phyloP scores from a whole-genome alignment of 2,797 vertebrate species.

The Anguilla anguilla region DNA sequence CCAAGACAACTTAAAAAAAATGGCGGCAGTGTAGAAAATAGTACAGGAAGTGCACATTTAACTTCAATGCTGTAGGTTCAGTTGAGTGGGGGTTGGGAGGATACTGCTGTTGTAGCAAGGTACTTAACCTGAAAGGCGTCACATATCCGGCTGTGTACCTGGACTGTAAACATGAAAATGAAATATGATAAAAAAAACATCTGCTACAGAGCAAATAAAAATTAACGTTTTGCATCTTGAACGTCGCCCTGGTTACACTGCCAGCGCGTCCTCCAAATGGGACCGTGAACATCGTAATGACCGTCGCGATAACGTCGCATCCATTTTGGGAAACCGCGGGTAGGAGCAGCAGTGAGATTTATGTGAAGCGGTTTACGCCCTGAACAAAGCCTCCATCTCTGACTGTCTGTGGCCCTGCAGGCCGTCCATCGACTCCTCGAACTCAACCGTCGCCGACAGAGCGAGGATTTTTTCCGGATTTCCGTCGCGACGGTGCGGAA shows the following conservation, averaged over 20 bases:
- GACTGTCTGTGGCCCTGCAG: not conserved
- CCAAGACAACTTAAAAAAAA: not conserved
- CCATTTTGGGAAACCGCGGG: not conserved
- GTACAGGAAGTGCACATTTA: not conserved
- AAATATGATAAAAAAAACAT: not conserved
- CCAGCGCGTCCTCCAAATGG: not conserved
- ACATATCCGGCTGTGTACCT: not conserved
- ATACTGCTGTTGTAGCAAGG: not conserved
- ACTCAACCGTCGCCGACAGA: not conserved
- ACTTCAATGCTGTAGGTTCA: not conserved
- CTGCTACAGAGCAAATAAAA: not conserved
- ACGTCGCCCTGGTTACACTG: not conserved
- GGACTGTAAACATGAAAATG: not conserved
- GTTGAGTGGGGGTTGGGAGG: not conserved
- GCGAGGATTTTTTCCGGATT: too few relatives aligned
- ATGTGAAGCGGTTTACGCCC: too few relatives aligned
- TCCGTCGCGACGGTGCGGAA: not conserved
- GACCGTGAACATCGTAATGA: not conserved
- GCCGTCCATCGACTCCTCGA: too few relatives aligned
- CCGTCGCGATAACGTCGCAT: not conserved
- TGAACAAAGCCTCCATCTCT: too few relatives aligned
- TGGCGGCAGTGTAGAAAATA: not conserved
- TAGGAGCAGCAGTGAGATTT: too few relatives aligned
- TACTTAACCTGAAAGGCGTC: too few relatives aligned
- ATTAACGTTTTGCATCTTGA: not conserved